phyloP scores from a whole-genome alignment of 2,888 invertebrate genomes.

The Himalopsyche kuldschensis region DNA sequence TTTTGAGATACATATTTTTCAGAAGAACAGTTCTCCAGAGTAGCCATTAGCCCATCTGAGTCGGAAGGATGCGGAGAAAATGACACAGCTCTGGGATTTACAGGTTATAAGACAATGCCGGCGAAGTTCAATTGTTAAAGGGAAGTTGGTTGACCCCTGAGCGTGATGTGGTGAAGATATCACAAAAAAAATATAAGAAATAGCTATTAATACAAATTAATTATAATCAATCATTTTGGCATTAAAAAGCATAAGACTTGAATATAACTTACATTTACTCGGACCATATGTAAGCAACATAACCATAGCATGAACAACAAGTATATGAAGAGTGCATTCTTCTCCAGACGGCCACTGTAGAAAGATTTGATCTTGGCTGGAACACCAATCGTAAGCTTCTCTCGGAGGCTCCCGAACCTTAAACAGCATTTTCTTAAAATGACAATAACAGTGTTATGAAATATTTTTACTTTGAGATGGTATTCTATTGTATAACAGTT shows the following conservation, averaged over 20 bases:
- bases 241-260: not conserved
- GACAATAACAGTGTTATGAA: not conserved
- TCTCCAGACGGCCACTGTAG: conserved; percentile 78
- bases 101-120: no score
- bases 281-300: conserved; percentile 76
- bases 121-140: no score
- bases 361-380: conserved; percentile 73
- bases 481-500: not conserved
- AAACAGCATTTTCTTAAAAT: not conserved
- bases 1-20: no score
- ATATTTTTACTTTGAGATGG: not conserved
- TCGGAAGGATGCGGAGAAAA: no score
- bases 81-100: no score
- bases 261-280: conserved; percentile 44
- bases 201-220: no score
- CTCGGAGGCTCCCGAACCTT: conserved; percentile 63
- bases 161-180: no score
- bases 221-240: no score
- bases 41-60: no score
- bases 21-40: no score
- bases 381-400: conserved; percentile 65
- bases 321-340: conserved; percentile 74
- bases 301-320: conserved; percentile 83
- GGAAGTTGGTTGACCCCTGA: no score
- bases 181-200: no score